A percentile compares a stretch with the other conserved stretches of the same genome.
Evolutionary conservation across 2,888 invertebrate genomes (phyloP).

Genomic region (Plemyria rubiginata): DNA sequence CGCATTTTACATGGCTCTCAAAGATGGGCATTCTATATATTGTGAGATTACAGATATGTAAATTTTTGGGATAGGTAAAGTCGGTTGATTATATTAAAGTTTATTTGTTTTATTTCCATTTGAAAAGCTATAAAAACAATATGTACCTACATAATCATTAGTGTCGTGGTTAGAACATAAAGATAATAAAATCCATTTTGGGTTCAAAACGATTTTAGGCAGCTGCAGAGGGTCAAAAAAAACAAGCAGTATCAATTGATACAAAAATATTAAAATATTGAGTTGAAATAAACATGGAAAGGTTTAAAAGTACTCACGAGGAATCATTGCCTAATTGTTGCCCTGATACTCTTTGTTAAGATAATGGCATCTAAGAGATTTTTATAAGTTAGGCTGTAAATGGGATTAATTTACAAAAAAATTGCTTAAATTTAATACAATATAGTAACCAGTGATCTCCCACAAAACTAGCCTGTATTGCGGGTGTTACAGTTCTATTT

Average conservation of each 20-base stretch:
- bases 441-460: no score
- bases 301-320: no score
- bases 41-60: constrained; percentile 33
- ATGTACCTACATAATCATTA: not conserved
- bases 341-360: no score
- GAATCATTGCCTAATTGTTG: not conserved
- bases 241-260: no score
- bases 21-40: constrained; percentile 26
- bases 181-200: not conserved
- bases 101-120: constrained; percentile 11
- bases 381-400: no score
- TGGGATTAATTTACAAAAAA: no score
- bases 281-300: no score
- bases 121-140: not conserved
- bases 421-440: no score
- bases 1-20: constrained; percentile 35
- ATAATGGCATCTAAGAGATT: no score
- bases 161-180: not conserved
- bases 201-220: not conserved
- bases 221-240: no score
- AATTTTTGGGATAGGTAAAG: constrained; percentile 27
- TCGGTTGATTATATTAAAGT: constrained; percentile 21
- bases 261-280: no score
- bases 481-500: not conserved
- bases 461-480: no score